A percentile compares a stretch with the other conserved stretches of the same genome.
Evolutionary conservation across 2,888 invertebrate genomes (phyloP).

Genomic region (Cryptocheilus praepositus): DNA sequence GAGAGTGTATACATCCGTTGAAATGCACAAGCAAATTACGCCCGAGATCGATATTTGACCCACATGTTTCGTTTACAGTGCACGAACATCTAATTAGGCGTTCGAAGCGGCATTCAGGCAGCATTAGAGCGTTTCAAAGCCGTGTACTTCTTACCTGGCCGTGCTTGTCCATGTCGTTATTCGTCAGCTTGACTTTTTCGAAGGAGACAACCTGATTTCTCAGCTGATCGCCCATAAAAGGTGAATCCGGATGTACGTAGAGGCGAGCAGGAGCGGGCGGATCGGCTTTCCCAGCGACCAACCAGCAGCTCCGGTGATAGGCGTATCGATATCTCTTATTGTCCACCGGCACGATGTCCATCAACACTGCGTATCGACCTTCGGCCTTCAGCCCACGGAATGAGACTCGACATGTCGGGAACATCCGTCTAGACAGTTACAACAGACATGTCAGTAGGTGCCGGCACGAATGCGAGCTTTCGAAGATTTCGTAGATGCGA

Average conservation of each 20-base stretch:
- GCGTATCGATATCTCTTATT: constrained; percentile 88
- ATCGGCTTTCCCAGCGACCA: constrained; percentile 89
- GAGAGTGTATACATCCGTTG: constrained; percentile 6
- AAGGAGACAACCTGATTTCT: constrained; percentile 87
- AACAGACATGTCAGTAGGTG: too few species aligned
- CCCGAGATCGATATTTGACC: constrained; percentile 37
- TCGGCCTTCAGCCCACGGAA: constrained; percentile 83
- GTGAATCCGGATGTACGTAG: constrained; percentile 87
- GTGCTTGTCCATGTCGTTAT: constrained; percentile 88
- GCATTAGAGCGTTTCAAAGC: constrained; percentile 2
- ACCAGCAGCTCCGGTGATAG: constrained; percentile 89
- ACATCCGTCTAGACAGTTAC: constrained; percentile 82
- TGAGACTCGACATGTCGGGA: constrained; percentile 86
- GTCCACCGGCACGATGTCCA: constrained; percentile 89
- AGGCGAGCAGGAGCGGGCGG: constrained; percentile 84
- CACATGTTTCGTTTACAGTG: constrained; percentile 22
- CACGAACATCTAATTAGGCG: constrained; percentile 18
- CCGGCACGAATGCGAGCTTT: too few species aligned
- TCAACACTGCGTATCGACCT: constrained; percentile 83
- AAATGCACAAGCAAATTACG: constrained; percentile 26
- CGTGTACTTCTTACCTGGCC: constrained; percentile 80
- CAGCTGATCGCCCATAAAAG: constrained; percentile 87
- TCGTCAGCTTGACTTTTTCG: constrained; percentile 90
- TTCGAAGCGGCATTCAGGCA: neutral
- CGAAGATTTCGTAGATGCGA: too few species aligned